Evolutionary conservation across 64 coral and sea anemone species (phyloP), one percentile per base, ranked within the genome.

Genomic region (Actinia equina): DNA sequence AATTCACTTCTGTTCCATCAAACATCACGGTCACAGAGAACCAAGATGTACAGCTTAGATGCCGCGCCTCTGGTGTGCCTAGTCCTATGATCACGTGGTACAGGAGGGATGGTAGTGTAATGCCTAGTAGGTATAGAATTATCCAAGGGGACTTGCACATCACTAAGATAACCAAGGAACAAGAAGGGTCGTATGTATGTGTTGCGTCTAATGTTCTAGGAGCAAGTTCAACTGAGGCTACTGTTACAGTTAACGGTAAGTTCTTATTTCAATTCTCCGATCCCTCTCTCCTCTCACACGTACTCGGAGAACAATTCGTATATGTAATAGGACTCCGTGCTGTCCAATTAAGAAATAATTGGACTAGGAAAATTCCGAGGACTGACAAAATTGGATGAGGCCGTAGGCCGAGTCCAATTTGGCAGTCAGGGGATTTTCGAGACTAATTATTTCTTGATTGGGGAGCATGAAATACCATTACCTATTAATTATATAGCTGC

Each of bases 241-340:
- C 71, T 13, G n/a, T 77, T 77, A 77, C 71, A 30, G 71, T 77
- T 77, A 77, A 77, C n/a, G 71, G 71, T 77, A 77, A 26, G 41
- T 26, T 77, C n/a, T 7, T 15, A 43, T 26, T 7, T 77, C 9
- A 19, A 22, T 5, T 3, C n/a, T n/a, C n/a, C n/a, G n/a, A n/a
- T 26, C 41, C 13, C 0, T 77, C n/a, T 77, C 23, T 37, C 30
- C n/a, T n/a, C n/a, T n/a, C n/a, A n/a, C n/a, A n/a, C n/a, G n/a
- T n/a, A n/a, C n/a, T n/a, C n/a, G n/a, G n/a, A n/a, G n/a, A n/a
- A n/a, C n/a, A n/a, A n/a, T n/a, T n/a, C n/a, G n/a, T n/a, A n/a
- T n/a, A n/a, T n/a, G n/a, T n/a, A n/a, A n/a, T n/a, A n/a, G n/a
- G n/a, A n/a, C n/a, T n/a, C n/a, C n/a, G n/a, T n/a, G n/a, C n/a